Conservation (phyloP, 64 coral and sea anemone genomes). For the Stichodactyla mertensii region DNA sequence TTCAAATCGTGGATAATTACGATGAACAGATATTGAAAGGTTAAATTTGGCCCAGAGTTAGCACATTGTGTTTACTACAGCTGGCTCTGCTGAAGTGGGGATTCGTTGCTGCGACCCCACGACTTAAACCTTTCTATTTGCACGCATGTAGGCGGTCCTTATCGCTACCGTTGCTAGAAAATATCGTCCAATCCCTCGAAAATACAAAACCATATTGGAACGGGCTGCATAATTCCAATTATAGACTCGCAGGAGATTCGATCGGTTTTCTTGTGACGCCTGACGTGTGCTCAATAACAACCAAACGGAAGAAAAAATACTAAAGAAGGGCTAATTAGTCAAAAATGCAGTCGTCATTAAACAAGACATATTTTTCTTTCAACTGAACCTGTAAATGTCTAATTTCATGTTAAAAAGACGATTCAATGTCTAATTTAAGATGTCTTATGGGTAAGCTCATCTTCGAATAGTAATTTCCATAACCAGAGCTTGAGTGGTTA, state of each 20-base stretch:
- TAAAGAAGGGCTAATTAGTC: neutral
- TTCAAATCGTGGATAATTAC: neutral
- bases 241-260: neutral
- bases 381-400: too few species aligned
- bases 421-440: too few species aligned
- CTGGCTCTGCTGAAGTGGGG: neutral
- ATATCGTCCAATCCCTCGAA: neutral
- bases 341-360: neutral
- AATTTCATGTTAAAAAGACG: too few species aligned
- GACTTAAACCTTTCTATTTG: neutral
- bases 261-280: neutral
- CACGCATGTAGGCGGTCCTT: slow-evolving; percentile 1
- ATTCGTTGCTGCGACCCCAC: neutral
- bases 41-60: neutral
- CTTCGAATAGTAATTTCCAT: too few species aligned
- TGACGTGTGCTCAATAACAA: neutral
- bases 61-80: neutral
- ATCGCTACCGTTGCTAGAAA: neutral
- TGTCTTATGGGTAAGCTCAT: too few species aligned
- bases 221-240: too few species aligned
- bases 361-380: neutral
- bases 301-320: neutral
- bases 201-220: neutral
- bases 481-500: too few species aligned
- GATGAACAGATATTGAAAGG: neutral